Evolutionary conservation across 1,140 invertebrate species (phyloP), one percentile per base, ranked within the genome.

Genomic region (Heliconius melpomene): DNA sequence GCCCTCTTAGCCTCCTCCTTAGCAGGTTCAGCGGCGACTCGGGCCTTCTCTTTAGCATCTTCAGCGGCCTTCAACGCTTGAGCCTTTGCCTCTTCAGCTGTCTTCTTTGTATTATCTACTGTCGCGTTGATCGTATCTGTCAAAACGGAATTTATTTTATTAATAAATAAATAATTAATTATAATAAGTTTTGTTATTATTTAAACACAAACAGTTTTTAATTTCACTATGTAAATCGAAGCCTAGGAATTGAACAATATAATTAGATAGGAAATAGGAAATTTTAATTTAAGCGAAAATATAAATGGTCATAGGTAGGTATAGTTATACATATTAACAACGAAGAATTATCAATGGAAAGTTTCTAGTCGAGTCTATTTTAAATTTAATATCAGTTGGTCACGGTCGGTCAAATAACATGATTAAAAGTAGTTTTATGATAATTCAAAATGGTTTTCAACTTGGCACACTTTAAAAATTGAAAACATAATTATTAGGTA

Each of bases 61-160:
- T 93, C 91, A 23, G 92, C 92, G 18, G 91, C 91, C 26, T 85
- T 77, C 73, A 89, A 74, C 3, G 93, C 92, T 80, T 88, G 90
- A 75, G 93, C 90, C 83, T 93, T 94, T n/a, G 93, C 93, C 3
- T 90, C 93, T 71, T 93, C 92, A 9, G 91, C 91, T 2, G 92
- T 93, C 85, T 94, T 92, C 88, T 94, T 95, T 1, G 93, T 94
- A 9, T 86, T 85, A 83, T 94, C 93, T 9, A 94, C 92, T 3
- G 94, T 94, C 38, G 92, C 82, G 85, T 93, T 91, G 79, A 94
- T 91, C 11, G 93, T 90, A 78, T 94, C 94, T 95, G 86, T 23
- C 73, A 80, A 72, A 80, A 23, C 75, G 38, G 29, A 38, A 50
- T 73, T 8, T 32, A 36, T 23, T 73, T 26, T 57, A 73, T 72